Conservation (phyloP, 2,797 vertebrate species). For the Erithacus rubecula region DNA sequence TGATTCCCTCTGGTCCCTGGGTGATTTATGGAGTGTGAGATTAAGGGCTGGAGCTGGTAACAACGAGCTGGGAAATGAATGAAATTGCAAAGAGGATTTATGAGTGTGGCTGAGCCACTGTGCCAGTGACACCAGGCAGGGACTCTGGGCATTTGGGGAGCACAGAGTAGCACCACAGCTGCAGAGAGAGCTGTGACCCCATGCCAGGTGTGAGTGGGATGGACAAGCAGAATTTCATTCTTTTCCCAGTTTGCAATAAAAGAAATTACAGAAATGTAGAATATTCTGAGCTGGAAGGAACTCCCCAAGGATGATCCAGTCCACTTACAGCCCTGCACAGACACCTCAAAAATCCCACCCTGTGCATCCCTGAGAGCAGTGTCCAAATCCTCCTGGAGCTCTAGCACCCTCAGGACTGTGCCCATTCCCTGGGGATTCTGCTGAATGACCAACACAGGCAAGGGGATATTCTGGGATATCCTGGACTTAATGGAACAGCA, state of each 20-base stretch:
- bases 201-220: accelerated
- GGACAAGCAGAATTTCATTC: not conserved
- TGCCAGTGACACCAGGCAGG: not conserved
- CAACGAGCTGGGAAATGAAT: conserved; percentile 39
- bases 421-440: not conserved
- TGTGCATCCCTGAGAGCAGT: accelerated
- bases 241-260: not conserved
- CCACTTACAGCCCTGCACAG: not conserved
- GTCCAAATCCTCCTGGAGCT: not conserved
- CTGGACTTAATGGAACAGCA: not conserved
- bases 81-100: conserved; percentile 49
- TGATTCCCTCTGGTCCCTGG: not conserved
- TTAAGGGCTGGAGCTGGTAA: conserved; percentile 30
- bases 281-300: too few relatives aligned
- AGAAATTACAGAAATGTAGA: not conserved
- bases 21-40: conserved; percentile 54
- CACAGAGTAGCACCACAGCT: not conserved
- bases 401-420: not conserved
- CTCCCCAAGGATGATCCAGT: accelerated
- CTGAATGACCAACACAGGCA: not conserved
- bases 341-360: not conserved
- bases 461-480: not conserved
- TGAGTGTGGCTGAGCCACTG: not conserved
- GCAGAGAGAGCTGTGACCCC: not conserved
- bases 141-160: not conserved